Base-by-base conservation (phyloP, 1,140 invertebrate species). In the Eriosoma lanigerum region DNA sequence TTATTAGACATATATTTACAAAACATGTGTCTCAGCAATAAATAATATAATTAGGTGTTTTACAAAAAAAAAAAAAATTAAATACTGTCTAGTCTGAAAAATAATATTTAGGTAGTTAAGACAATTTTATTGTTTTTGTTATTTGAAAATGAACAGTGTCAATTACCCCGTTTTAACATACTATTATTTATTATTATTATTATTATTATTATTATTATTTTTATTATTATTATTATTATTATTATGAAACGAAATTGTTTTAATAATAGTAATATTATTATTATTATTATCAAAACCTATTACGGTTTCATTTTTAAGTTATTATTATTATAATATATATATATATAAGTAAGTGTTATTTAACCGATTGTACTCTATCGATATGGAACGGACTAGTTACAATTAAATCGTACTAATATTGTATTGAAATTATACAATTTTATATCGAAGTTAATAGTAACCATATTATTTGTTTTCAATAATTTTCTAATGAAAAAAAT, bases 61-160 rank as follows among this genome's bases (percentile, higher is more conserved):
- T 48, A 26, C 26, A 17, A 9, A 66, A 38, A 66, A n/a, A 66
- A 38, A 66, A 38, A 29, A 66, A 66, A 48, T 21, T 48, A 70
- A 70, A 78, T 60, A 78, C 56, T 26, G 60, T 78, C 75, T 78
- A 78, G 75, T 78, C 75, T 78, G 75, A 78, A 56, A 48, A 78
- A 78, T 78, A 78, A 78, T 56, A 38, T 60, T 60, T 78, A 78
- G 56, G 21, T 78, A 78, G 54, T 62, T 78, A 78, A 78, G 75
- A 78, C 56, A 48, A 60, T 78, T 60, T 32, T 78, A 78, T 78
- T 78, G 21, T 78, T 78, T 38, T 62, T 62, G 38, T 78, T 78
- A 78, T 62, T 38, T 78, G 17, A 78, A 62, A 60, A 58, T 5
- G 56, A 78, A 46, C 75, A 78, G 72, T 78, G 75, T 78, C 75